Evolutionary conservation across 2,113 vertebrate species (phyloP), one percentile per base, ranked within the genome.

Genomic region (Chascanopsetta lugubris): DNA sequence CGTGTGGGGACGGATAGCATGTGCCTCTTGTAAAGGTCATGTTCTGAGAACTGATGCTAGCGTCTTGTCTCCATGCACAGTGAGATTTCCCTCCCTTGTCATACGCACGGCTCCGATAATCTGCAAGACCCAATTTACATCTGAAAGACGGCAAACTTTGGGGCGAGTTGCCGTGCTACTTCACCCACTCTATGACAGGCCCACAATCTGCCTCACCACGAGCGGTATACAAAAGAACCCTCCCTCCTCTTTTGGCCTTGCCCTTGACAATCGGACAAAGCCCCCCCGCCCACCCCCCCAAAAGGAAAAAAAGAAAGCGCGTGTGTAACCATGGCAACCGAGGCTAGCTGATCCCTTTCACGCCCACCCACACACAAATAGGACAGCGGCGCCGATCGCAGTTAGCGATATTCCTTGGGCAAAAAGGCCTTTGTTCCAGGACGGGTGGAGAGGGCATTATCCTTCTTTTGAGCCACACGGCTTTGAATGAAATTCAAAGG

Each of bases 401-500:
- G 65, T 40, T 17, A 7, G 79, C 61, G 79, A 74, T 65, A 63
- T 68, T 83, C 49, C 51, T 66, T 5, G 13, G 45, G n/a, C 11
- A 13, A 67, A 42, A 67, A 68, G 54, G 60, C 79, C 74, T 91
- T 87, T 83, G 82, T 83, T 77, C 76, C 61, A 69, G 42, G 55
- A 40, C 20, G 75, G 69, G 27, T 46, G 71, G 81, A 69, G 70
- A 55, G 72, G 57, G 58, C 85, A 83, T 90, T 87, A 80, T 84
- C 86, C 88, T 88, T 91, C 89, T 90, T 90, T 91, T 88, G 80
- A 89, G n/a, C 18, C 27, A 7, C 57, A 46, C 29, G 11, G 50
- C 12, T 18, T 61, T 40, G 71, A 73, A 74, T 59, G 50, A 70
- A 79, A 81, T 87, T 85, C 77, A 87, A 80, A 90, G 67, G 55